A percentile compares a stretch with the other conserved stretches of the same genome.
Conservation (phyloP, 2,888 invertebrate genomes). For the Chouioia cunea region DNA sequence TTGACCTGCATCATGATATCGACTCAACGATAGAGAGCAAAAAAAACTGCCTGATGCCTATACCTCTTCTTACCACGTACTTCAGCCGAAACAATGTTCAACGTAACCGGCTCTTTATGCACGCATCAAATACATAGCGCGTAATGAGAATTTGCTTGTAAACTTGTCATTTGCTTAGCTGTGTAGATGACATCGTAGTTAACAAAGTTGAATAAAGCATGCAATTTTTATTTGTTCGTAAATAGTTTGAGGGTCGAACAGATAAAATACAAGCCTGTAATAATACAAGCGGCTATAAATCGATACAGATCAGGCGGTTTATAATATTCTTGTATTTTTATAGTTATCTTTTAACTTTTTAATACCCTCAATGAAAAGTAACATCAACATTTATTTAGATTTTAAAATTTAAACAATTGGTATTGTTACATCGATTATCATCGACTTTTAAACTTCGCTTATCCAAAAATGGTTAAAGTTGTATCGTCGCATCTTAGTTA, state of each 20-base stretch:
- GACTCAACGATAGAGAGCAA: neutral
- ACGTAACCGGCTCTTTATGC: too few relatives aligned
- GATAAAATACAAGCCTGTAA: neutral
- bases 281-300: too few relatives aligned
- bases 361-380: too few relatives aligned
- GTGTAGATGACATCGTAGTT: neutral
- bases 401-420: too few relatives aligned
- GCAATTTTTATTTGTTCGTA: neutral
- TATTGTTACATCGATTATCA: too few relatives aligned
- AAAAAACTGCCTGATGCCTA: neutral
- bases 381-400: too few relatives aligned
- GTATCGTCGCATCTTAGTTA: too few relatives aligned
- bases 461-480: too few relatives aligned
- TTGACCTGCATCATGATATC: slow-evolving; percentile 30
- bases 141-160: neutral
- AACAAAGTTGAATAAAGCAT: slow-evolving; percentile 15
- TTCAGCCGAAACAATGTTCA: neutral
- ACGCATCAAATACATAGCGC: neutral
- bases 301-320: too few relatives aligned
- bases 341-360: too few relatives aligned
- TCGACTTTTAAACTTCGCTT: too few relatives aligned
- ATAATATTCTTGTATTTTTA: too few relatives aligned
- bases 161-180: slow-evolving; percentile 1
- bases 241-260: neutral
- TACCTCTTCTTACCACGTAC: neutral